Conservation (phyloP, 2,797 vertebrate genomes). For the Pelodytes ibericus region DNA sequence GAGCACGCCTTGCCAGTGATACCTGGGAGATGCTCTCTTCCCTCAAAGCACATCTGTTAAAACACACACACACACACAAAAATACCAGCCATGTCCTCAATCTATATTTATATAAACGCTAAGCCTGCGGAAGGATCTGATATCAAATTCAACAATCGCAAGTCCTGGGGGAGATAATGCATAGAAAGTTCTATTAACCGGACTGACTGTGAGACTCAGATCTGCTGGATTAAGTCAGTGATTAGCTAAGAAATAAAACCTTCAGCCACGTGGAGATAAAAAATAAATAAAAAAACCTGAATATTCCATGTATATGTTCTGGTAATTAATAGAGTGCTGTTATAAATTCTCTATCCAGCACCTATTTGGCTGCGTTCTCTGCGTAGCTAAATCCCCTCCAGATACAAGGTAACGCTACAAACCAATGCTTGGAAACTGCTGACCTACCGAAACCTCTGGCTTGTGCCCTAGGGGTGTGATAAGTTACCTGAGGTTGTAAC, state of each 20-base stretch:
- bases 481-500: slow-evolving; percentile 62
- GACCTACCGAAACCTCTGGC: slow-evolving; percentile 57
- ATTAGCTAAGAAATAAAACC: not conserved
- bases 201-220: not conserved
- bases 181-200: not conserved
- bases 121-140: not conserved
- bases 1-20: not conserved
- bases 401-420: slow-evolving; percentile 33
- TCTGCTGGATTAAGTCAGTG: not conserved
- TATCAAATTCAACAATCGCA: not conserved
- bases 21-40: not conserved
- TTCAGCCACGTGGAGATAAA: not conserved
- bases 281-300: not conserved
- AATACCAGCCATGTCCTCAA: not conserved
- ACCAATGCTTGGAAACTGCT: slow-evolving; percentile 53
- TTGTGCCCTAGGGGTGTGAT: slow-evolving; percentile 55
- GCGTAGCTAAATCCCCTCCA: not conserved
- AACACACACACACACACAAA: no score
- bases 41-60: not conserved
- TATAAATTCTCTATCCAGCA: not conserved
- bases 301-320: slow-evolving; percentile 2
- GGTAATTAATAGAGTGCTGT: not conserved
- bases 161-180: slow-evolving; percentile 6
- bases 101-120: not conserved
- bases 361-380: not conserved